Percentiles rank a stretch among this genome's conserved stretches.
These are phyloP conservation scores for Apocheima hispidaria DNA, from an alignment of 2,888 invertebrate species.

Conservation along the genomic window DNA sequence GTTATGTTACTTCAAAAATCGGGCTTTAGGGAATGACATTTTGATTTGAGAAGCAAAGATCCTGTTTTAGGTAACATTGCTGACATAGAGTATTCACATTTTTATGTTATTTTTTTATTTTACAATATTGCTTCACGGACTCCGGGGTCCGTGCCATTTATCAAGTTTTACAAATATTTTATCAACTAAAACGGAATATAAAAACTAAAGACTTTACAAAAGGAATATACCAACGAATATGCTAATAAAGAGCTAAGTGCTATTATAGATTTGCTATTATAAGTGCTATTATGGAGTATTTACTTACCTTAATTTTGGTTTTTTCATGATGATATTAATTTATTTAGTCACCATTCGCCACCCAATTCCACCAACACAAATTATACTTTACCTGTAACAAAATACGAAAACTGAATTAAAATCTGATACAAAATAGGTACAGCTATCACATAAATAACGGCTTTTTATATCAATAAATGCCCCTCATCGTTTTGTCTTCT, in stretches of 20 bases:
- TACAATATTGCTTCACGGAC: too few species aligned
- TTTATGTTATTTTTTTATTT: too few species aligned
- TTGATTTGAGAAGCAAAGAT: background rate
- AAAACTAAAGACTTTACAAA: too few species aligned
- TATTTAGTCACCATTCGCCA: background rate
- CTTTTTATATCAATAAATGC: slow-evolving; percentile 19
- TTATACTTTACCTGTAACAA: slow-evolving; percentile 31
- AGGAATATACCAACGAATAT: too few species aligned
- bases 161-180: too few species aligned
- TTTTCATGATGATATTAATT: background rate
- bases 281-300: too few species aligned
- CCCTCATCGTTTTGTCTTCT: slow-evolving; percentile 44
- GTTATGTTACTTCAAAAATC: background rate
- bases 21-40: background rate
- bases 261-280: too few species aligned
- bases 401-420: slow-evolving; percentile 10
- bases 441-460: slow-evolving; percentile 12
- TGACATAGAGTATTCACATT: too few species aligned
- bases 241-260: too few species aligned
- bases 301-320: slow-evolving; percentile 20
- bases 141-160: too few species aligned
- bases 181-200: too few species aligned
- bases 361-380: background rate
- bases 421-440: background rate
- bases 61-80: background rate